Base-by-base conservation (phyloP, 2,888 invertebrate genomes). In the Aproaerema taeniolella region DNA sequence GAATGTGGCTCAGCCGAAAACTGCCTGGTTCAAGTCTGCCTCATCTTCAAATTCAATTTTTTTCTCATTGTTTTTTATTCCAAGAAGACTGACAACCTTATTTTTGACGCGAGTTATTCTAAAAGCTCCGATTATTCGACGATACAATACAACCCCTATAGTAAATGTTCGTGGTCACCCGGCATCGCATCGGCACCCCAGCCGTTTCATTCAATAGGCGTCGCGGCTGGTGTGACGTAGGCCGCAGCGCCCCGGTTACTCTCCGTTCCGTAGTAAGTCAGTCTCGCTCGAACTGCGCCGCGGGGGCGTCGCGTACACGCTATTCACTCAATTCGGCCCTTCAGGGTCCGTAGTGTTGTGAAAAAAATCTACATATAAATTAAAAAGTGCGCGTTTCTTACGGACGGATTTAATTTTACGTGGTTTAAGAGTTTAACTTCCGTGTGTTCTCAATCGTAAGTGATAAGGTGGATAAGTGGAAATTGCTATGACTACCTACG, bases 381-480 rank as follows among this genome's bases (percentile, higher is more conserved):
- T 43, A 43, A 46, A 30, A 35, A 35, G 34, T 46, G 17, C 12
- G 26, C 24, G 5, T 26, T 26, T 24, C 7, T 16, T 8, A n/a
- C 17, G 43, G 45, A 57, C 45, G 38, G 46, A 47, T 54, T 55
- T 52, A 45, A 55, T 55, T 55, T 45, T 12, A 37, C 30, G 39
- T 31, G 47, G 45, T 5, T 26, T n/a, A n/a, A n/a, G n/a, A n/a
- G n/a, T 20, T 20, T 57, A 25, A 31, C 50, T 24, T 38, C 39
- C 38, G 58, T 63, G 59, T 66, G 58, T 45, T 59, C 58, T 62
- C 51, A 57, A 31, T 50, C 49, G 71, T 74, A 78, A 77, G 69
- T 75, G 73, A 73, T 78, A 76, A 73, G 67, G 64, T 55, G 61
- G 61, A 71, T 75, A 67, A 72, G 79, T 80, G 82, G 78, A 78